Conservation (phyloP, 2,797 vertebrate genomes). For the Nothura maculosa region DNA sequence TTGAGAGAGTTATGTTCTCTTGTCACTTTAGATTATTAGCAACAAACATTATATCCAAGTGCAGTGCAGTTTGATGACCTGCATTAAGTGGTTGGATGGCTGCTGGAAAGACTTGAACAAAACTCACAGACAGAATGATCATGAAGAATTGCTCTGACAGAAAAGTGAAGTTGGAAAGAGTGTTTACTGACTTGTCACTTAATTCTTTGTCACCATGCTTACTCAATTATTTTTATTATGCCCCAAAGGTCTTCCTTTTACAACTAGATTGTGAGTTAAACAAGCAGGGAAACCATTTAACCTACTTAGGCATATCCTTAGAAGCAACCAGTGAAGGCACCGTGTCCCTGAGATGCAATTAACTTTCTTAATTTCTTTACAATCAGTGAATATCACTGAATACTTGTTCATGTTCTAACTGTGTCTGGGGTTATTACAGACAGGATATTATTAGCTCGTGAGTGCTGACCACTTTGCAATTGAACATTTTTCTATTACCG, state of each 20-base stretch:
- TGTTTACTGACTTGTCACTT: neutral
- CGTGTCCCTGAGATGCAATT: neutral
- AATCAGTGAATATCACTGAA: neutral
- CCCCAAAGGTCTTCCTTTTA: neutral
- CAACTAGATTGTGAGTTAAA: neutral
- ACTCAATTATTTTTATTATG: neutral
- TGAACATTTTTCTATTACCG: neutral
- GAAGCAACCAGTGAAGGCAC: neutral
- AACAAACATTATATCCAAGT: neutral
- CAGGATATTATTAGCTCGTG: neutral
- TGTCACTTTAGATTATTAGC: constrained; percentile 67
- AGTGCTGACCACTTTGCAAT: neutral
- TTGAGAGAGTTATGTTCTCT: neutral
- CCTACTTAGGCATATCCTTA: neutral
- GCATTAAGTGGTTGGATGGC: neutral
- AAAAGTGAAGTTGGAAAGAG: neutral
- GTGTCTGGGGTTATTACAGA: fast-evolving
- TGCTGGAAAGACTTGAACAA: neutral
- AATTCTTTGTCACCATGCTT: neutral
- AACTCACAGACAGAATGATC: neutral
- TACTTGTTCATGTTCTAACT: neutral
- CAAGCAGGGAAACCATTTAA: neutral
- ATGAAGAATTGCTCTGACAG: constrained; percentile 4
- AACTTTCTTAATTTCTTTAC: neutral
- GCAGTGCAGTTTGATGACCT: neutral